Evolutionary conservation across 1,140 invertebrate genomes (phyloP), one percentile per base, ranked within the genome.

Genomic region (Drosophila littoralis): DNA sequence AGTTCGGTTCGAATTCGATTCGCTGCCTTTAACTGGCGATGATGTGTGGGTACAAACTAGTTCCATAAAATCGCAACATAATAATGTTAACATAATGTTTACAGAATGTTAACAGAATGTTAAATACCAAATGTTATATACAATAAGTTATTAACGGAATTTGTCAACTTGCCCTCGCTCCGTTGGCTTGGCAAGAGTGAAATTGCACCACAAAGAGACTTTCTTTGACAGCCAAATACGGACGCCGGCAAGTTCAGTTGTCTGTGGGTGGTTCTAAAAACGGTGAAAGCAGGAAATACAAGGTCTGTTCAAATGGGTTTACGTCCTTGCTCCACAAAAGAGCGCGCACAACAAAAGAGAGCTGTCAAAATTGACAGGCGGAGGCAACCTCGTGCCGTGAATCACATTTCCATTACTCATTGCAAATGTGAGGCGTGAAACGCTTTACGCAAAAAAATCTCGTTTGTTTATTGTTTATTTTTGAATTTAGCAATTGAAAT

Each of bases 151-250:
- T 28, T 28, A 5, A 28, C 5, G 3, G 22, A 28, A 28, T 28
- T 28, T 28, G 22, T 28, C 22, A 28, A 28, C 5, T 2, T 8
- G 13, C 33, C 35, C 33, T 17, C 33, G 15, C 12, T 10, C 0
- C 22, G 12, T 33, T 33, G 91, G 50, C 93, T 93, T 57, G 94
- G 94, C 40, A 93, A 64, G 51, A 70, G 46, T 51, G 22, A 28
- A 28, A 28, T 28, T 28, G 5, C 46, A 48, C 22, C 12, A 22
- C 45, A 79, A 67, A 73, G 75, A 15, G 50, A 60, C 82, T 83
- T 89, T 88, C 71, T 88, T 88, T 63, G 55, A 66, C 57, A 48
- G 59, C 55, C 55, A 36, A 58, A 65, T 42, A 38, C 38, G 69
- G 10, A 51, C 55, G 61, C 59, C 70, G 36, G 12, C 13, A 10